Conservation (phyloP, 2,113 vertebrate species). For the Galeopterus variegatus region DNA sequence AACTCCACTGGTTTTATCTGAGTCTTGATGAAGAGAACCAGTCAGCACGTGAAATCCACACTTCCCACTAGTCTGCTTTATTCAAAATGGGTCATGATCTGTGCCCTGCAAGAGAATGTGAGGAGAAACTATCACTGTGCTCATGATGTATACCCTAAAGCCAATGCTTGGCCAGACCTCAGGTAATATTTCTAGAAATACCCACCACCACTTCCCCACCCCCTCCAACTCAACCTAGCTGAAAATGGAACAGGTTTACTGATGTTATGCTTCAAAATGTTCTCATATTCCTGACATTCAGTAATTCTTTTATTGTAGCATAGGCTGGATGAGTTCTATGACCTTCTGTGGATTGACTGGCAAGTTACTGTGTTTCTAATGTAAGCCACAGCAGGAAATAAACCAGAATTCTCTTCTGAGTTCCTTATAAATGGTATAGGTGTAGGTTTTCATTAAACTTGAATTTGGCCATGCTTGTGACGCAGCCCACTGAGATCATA, state of each 20-base stretch:
- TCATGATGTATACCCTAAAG: not conserved
- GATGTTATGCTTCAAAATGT: accelerated
- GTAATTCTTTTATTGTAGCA: not conserved
- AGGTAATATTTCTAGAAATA: not conserved
- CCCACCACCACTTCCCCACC: not conserved
- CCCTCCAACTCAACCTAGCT: not conserved
- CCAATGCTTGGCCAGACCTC: not conserved
- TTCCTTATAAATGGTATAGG: not conserved
- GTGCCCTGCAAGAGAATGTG: not conserved
- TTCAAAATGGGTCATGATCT: not conserved
- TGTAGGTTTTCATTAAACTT: constrained; percentile 58
- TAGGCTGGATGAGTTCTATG: not conserved
- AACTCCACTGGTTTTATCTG: not conserved
- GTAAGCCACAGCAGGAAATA: constrained; percentile 8
- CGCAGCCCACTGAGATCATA: constrained; percentile 7
- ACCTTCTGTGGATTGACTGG: not conserved
- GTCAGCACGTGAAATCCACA: not conserved
- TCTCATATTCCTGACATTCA: not conserved
- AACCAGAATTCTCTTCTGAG: not conserved
- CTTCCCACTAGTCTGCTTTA: not conserved
- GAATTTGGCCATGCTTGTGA: not conserved
- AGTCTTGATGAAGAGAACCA: not conserved
- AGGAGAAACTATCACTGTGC: not conserved
- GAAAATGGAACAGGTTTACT: not conserved
- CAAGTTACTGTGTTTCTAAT: not conserved